Conservation (phyloP, 2,113 vertebrate species). For the Gila orcuttii region DNA sequence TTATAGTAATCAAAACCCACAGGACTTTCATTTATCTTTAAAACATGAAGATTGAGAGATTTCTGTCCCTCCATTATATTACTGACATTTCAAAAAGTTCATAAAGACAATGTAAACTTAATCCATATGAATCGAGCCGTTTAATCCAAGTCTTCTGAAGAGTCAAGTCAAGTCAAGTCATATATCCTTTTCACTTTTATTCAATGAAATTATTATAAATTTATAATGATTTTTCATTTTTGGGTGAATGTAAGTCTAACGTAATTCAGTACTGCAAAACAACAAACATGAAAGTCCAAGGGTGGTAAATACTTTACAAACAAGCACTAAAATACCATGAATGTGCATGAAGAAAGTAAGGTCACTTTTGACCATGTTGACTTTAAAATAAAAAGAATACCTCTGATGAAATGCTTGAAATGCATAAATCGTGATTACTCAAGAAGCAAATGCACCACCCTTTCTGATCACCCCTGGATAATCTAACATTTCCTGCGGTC, state of each 20-base stretch:
- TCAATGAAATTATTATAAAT: too few species aligned
- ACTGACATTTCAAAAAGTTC: neutral
- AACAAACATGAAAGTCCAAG: neutral
- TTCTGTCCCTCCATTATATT: neutral
- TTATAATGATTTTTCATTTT: too few species aligned
- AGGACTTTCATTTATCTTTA: neutral
- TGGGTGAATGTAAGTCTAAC: too few species aligned
- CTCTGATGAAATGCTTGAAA: neutral
- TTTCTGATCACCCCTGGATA: neutral
- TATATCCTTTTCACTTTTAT: too few species aligned
- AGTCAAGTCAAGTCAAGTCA: too few species aligned
- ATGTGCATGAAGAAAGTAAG: neutral
- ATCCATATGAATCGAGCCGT: neutral
- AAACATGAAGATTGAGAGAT: neutral
- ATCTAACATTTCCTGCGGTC: conserved; percentile 2
- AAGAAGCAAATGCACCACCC: neutral
- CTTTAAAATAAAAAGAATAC: neutral
- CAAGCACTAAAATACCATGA: neutral
- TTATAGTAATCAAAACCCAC: neutral
- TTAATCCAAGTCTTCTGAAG: too few species aligned
- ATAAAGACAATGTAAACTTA: neutral
- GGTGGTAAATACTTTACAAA: neutral
- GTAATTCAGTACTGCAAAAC: neutral
- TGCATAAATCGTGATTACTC: neutral
- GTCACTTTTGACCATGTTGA: neutral